Base-by-base conservation (phyloP, 2,797 vertebrate species). In the Cephalopachus bancanus region DNA sequence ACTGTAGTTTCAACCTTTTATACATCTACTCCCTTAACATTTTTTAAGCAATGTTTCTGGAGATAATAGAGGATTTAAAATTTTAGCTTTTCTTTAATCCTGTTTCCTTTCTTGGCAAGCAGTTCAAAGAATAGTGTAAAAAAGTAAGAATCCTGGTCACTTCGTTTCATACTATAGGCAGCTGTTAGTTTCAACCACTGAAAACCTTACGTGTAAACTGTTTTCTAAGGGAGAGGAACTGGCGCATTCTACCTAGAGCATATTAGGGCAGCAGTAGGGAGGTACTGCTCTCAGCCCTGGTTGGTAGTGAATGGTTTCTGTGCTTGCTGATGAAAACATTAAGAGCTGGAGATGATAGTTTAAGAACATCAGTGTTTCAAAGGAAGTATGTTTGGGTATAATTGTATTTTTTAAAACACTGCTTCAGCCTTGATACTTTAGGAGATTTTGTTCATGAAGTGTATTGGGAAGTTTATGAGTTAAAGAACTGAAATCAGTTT, bases 401-500 rank as follows among this genome's bases (percentile, higher is more conserved):
- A 65, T 20, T 72, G 26, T 44, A 1, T 86, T 69, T 86, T 67
- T 80, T 4, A 60, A 86, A 53, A 84, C 24, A 57, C 9, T 91
- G 22, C 64, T 95, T 87, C 14, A 3, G 3, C 44, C 20, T 14
- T 69, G 78, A 76, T 96, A 76, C 67, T 93, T 89, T 3, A 69
- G 74, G 60, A 94, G 60, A 76, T 95, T 96, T 94, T 89, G n/a
- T 95, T 94, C 44, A 51, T 16, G 19, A 83, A 90, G 11, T 91
- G 9, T 95, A 37, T 65, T 78, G 74, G 72, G 53, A 94, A 89
- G 11, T 94, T 90, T 91, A 62, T 76, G 74, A 81, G 14, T 93
- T 92, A 87, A 95, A 83, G 79, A 92, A 83, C 71, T 24, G 20
- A 91, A 90, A 59, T 91, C 69, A 91, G 19, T 92, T 94, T 97